phyloP scores from a whole-genome alignment of 2,113 vertebrate species.

The Xerus inauris region DNA sequence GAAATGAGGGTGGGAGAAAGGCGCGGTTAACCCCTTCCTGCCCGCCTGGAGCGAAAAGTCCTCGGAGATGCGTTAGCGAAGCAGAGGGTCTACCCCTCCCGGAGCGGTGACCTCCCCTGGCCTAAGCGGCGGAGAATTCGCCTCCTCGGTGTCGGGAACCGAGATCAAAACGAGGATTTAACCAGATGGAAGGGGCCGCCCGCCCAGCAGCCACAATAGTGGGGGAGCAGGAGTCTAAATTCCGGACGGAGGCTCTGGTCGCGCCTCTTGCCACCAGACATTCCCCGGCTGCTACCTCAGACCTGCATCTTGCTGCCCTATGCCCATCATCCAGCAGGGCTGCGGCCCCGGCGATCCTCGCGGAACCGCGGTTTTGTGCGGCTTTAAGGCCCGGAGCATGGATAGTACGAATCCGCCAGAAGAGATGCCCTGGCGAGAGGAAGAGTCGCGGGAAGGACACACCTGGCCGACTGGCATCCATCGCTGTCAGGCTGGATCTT shows the following conservation, averaged over 20 bases:
- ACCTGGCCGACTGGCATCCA: background rate
- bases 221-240: background rate
- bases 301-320: too few species aligned
- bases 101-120: fast-evolving
- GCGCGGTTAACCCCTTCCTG: slow-evolving; percentile 86
- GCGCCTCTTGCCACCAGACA: too few species aligned
- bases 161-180: background rate
- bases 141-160: background rate
- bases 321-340: background rate
- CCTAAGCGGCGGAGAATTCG: fast-evolving
- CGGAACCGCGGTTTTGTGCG: fast-evolving
- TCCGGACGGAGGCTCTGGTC: fast-evolving
- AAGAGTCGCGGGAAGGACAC: background rate
- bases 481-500: background rate
- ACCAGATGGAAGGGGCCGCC: background rate
- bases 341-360: background rate
- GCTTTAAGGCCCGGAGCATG: fast-evolving
- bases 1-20: slow-evolving; percentile 54
- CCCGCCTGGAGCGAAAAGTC: slow-evolving; percentile 6
- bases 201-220: fast-evolving
- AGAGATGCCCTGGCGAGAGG: background rate
- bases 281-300: background rate
- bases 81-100: background rate
- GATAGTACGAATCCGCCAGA: background rate
- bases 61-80: fast-evolving